These are phyloP conservation scores for Mantis religiosa DNA, from an alignment of 2,888 invertebrate species.

Conservation along the genomic window DNA sequence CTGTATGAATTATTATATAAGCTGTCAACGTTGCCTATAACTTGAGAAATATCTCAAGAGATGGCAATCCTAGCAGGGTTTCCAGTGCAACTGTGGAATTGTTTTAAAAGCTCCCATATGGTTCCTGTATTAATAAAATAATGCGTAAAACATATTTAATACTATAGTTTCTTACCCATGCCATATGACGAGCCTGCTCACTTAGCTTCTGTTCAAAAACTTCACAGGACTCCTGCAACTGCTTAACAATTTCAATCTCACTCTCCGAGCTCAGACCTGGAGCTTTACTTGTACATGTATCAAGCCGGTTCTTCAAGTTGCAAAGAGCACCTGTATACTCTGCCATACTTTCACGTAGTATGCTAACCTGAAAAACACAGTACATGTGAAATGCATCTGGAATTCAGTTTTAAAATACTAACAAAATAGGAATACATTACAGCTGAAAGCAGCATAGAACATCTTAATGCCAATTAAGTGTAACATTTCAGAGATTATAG, in stretches of 20 bases:
- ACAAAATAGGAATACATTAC: background rate
- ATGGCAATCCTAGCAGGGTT: no score
- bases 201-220: constrained; percentile 59
- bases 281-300: constrained; percentile 21
- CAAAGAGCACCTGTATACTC: constrained; percentile 61
- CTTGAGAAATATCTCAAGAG: no score
- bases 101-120: no score
- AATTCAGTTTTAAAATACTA: background rate
- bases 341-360: constrained; percentile 60
- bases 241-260: constrained; percentile 47
- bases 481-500: no score
- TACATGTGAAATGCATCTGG: background rate
- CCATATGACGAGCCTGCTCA: constrained; percentile 61
- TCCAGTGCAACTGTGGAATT: no score
- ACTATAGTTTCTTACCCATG: constrained; percentile 48
- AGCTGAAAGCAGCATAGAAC: background rate
- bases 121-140: no score
- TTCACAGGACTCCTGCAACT: constrained; percentile 53
- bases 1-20: no score
- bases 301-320: constrained; percentile 51
- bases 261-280: constrained; percentile 17
- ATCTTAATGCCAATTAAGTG: no score
- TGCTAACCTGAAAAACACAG: constrained; percentile 41
- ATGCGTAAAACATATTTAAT: background rate
- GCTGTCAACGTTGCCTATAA: no score